phyloP scores from a whole-genome alignment of 2,888 invertebrate species.

The Lysandra coridon region DNA sequence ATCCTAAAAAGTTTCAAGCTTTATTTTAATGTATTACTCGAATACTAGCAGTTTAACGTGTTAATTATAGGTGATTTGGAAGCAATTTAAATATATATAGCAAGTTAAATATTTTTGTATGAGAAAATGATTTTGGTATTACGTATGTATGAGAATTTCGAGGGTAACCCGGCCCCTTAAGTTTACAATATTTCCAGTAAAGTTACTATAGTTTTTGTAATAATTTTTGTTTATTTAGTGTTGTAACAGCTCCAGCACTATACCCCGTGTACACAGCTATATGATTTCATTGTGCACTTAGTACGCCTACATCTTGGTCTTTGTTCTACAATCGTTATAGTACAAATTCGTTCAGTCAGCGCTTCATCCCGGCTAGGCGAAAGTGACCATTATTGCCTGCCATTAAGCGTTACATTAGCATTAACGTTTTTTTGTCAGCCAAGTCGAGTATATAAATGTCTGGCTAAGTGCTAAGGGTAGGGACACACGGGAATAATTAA shows the following conservation, averaged over 20 bases:
- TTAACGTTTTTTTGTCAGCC: not conserved
- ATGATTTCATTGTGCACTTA: conserved; percentile 60
- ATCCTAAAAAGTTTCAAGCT: too few species aligned
- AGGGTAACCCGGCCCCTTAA: too few species aligned
- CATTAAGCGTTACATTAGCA: conserved; percentile 30
- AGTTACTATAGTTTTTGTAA: too few species aligned
- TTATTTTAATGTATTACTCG: too few species aligned
- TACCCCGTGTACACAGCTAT: conserved; percentile 47
- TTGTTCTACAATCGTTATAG: conserved; percentile 46
- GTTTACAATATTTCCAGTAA: too few species aligned
- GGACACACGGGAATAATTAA: not conserved
- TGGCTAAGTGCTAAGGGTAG: conserved; percentile 11
- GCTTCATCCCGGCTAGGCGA: conserved; percentile 31
- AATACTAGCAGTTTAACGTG: too few species aligned
- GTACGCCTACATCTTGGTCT: conserved; percentile 49
- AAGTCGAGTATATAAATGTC: conserved; percentile 2
- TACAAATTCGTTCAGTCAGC: conserved; percentile 44
- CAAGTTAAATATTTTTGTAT: too few species aligned
- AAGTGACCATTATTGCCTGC: conserved; percentile 32
- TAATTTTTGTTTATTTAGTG: not conserved
- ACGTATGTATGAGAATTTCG: too few species aligned
- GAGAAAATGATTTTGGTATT: too few species aligned
- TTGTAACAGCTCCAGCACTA: conserved; percentile 46
- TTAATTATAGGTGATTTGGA: too few species aligned
- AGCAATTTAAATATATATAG: too few species aligned